These are phyloP conservation scores for Thryonomys swinderianus DNA, from an alignment of 2,113 vertebrate species.

Conservation along the genomic window DNA sequence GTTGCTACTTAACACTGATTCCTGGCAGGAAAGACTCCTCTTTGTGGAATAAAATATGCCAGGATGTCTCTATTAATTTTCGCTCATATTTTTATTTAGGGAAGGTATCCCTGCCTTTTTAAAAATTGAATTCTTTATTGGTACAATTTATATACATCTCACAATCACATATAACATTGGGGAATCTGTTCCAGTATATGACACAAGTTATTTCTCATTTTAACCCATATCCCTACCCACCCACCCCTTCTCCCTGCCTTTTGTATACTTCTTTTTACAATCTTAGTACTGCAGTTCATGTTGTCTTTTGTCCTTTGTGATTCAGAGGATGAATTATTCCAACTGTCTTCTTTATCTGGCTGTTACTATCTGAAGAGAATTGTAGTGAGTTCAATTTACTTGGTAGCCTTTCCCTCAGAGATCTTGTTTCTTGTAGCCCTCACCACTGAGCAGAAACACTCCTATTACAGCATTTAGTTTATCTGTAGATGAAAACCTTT, in stretches of 20 bases:
- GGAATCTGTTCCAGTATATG: too few relatives aligned
- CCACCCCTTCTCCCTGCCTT: too few relatives aligned
- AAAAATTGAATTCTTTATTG: too few relatives aligned
- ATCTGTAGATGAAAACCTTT: slow-evolving; percentile 69
- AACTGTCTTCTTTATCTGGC: slow-evolving; percentile 42
- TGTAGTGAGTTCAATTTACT: slow-evolving; percentile 38
- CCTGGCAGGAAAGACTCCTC: neutral
- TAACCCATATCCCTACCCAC: too few relatives aligned
- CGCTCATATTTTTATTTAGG: slow-evolving; percentile 9
- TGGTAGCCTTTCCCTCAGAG: slow-evolving; percentile 54
- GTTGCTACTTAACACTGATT: slow-evolving; percentile 36
- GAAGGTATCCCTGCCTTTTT: slow-evolving; percentile 30
- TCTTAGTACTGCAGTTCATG: slow-evolving; percentile 55
- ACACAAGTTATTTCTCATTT: too few relatives aligned
- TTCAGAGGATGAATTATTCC: slow-evolving; percentile 50
- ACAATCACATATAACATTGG: too few relatives aligned
- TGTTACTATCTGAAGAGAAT: slow-evolving; percentile 41
- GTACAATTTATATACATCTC: too few relatives aligned
- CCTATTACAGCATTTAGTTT: slow-evolving; percentile 48
- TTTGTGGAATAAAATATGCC: slow-evolving; percentile 11
- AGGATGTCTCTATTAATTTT: slow-evolving; percentile 46
- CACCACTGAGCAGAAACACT: slow-evolving; percentile 47
- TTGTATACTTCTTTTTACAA: slow-evolving; percentile 44
- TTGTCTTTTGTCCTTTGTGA: slow-evolving; percentile 43
- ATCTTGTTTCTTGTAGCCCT: slow-evolving; percentile 53